A percentile compares a stretch with the other conserved stretches of the same genome.
These are phyloP conservation scores for Ctena decussata DNA, from an alignment of 2,888 invertebrate genomes.

Conservation along the genomic window DNA sequence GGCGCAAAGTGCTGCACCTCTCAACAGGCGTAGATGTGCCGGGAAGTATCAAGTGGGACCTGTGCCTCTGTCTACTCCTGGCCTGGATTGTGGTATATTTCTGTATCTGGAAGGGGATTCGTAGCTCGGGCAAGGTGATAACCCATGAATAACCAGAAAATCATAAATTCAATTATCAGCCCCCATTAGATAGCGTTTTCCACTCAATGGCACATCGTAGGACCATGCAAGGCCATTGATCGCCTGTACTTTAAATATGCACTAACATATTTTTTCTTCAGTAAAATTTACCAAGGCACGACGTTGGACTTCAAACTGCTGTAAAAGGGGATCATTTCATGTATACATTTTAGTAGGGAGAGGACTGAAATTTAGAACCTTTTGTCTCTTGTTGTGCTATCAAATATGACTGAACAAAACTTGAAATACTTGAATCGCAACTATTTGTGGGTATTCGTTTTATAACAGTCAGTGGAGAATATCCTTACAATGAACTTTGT, in stretches of 20 bases:
- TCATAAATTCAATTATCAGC: slow-evolving; percentile 12
- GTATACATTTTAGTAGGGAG: too few species aligned
- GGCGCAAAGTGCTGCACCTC: slow-evolving; percentile 85
- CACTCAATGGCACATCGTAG: background rate
- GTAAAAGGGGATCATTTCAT: background rate
- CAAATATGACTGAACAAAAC: too few species aligned
- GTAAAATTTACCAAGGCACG: slow-evolving; percentile 3
- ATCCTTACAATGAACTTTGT: too few species aligned
- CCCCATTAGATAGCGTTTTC: background rate
- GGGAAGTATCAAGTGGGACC: slow-evolving; percentile 86
- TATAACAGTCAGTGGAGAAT: too few species aligned
- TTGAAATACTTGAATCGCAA: too few species aligned
- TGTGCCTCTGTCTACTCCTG: slow-evolving; percentile 85
- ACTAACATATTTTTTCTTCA: slow-evolving; percentile 8
- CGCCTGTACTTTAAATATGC: slow-evolving; percentile 3
- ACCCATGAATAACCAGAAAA: slow-evolving; percentile 19
- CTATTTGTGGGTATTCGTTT: too few species aligned
- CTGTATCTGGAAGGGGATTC: slow-evolving; percentile 87
- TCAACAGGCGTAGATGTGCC: slow-evolving; percentile 84
- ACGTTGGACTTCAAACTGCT: background rate
- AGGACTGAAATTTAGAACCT: too few species aligned
- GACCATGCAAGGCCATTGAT: background rate
- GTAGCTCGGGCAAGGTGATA: slow-evolving; percentile 86
- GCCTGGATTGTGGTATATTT: slow-evolving; percentile 87
- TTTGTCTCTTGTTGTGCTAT: too few species aligned